These are phyloP conservation scores for Oreochromis niloticus DNA, from an alignment of 2,113 vertebrate species.

Conservation along the genomic window DNA sequence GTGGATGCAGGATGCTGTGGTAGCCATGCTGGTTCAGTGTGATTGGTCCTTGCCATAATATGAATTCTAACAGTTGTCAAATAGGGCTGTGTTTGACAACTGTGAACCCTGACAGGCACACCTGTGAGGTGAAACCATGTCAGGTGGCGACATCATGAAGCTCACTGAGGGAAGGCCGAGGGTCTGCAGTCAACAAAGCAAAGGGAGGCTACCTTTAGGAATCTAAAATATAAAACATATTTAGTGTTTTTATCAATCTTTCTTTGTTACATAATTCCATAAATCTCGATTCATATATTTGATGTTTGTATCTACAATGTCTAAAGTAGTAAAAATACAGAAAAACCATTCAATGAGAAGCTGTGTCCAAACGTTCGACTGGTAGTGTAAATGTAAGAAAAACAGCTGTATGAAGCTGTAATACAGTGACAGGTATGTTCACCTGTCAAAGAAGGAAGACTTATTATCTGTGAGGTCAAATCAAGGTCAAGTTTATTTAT, in stretches of 20 bases:
- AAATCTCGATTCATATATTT: neutral
- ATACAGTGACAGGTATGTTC: neutral
- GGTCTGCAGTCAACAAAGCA: neutral
- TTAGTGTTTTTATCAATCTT: neutral
- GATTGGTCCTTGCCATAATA: neutral
- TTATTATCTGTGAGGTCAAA: neutral
- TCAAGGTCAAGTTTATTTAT: neutral
- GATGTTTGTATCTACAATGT: neutral
- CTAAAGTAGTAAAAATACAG: neutral
- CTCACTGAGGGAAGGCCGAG: neutral
- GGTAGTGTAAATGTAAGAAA: neutral
- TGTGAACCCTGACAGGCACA: neutral
- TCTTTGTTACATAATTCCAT: neutral
- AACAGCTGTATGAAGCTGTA: neutral
- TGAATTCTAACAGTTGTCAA: neutral
- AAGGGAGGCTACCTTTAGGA: neutral
- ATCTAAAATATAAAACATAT: neutral
- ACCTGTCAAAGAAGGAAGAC: neutral
- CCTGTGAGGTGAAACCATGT: neutral
- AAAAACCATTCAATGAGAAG: neutral
- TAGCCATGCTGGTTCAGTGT: neutral
- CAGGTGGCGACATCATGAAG: neutral
- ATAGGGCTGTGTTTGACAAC: neutral
- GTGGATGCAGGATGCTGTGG: neutral
- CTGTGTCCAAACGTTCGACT: neutral